phyloP scores from a whole-genome alignment of 2,797 vertebrate species.

The Urosaurus nigricauda region DNA sequence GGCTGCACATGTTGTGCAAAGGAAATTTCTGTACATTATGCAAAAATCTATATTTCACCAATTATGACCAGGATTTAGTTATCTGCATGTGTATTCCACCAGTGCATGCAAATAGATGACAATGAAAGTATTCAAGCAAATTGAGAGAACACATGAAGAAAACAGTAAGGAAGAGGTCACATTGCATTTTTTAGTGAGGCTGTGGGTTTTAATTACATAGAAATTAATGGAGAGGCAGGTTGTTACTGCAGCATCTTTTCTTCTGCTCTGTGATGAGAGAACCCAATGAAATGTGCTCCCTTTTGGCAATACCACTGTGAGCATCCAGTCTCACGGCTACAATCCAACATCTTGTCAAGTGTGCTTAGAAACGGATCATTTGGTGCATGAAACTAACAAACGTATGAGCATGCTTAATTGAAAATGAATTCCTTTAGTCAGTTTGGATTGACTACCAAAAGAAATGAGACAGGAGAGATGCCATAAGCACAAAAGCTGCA shows the following conservation, averaged over 20 bases:
- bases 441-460: slow-evolving; percentile 8
- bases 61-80: background rate
- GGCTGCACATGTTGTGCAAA: background rate
- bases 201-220: background rate
- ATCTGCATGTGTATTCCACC: background rate
- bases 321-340: too few relatives aligned
- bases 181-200: background rate
- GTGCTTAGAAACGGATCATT: too few relatives aligned
- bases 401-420: background rate
- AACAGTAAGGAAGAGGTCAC: background rate
- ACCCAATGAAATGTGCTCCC: too few relatives aligned
- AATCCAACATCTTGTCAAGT: too few relatives aligned
- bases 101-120: background rate
- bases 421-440: background rate
- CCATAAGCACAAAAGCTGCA: slow-evolving; percentile 9
- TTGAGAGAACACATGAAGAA: background rate
- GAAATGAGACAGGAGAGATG: background rate
- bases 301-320: too few relatives aligned
- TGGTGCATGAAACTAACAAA: too few relatives aligned
- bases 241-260: too few relatives aligned
- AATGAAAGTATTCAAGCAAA: background rate
- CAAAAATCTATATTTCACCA: background rate
- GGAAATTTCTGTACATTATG: background rate
- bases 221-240: background rate
- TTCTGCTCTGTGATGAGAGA: too few relatives aligned